Base-by-base conservation (phyloP, 2,888 invertebrate species). In the Ichneumoninae sp. region DNA sequence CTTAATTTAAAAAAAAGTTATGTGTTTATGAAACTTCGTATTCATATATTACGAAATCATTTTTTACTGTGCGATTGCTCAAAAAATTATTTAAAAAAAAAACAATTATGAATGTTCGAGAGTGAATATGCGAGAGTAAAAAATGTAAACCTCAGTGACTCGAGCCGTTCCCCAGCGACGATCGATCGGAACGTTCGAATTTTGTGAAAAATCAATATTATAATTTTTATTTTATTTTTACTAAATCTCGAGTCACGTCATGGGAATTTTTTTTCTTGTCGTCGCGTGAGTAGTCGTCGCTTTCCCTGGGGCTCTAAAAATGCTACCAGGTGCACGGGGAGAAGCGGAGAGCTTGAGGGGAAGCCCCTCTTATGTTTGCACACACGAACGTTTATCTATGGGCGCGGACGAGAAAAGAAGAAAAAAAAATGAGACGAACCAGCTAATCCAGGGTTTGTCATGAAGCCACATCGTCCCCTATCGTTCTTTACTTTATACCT, bases 371-470 rank as follows among this genome's bases (percentile, higher is more conserved):
- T 57, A 65, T 44, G 54, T 60, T 71, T 73, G 69, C 52, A 68
- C 75, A 75, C 69, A 75, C 54, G 75, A 79, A 54, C 57, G 44
- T 79, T 81, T 70, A 76, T 79, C 79, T n/a, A 73, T 36, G 74
- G 40, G 70, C 19, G 52, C 65, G 70, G 66, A 75, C 70, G 63
- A 47, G 65, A 50, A n/a, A 47, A 47, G 22, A 10, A 40, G 47
- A 30, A 52, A 73, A 30, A 19, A 60, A 70, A 79, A 79, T 74
- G 75, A 81, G 60, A 80, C 82, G 76, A 76, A 80, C 66, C 79
- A 66, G 80, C 80, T 82, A 81, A 75, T 82, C 85, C 60, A 57
- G 33, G 80, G 73, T 70, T 73, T 76, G 70, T 66, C 74, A 78
- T 69, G 40, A 73, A 57, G 66, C 73, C 68, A 77, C 82, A 33